Evolutionary conservation across 1,140 invertebrate genomes (phyloP).

Genomic region (Hyphantria cunea): DNA sequence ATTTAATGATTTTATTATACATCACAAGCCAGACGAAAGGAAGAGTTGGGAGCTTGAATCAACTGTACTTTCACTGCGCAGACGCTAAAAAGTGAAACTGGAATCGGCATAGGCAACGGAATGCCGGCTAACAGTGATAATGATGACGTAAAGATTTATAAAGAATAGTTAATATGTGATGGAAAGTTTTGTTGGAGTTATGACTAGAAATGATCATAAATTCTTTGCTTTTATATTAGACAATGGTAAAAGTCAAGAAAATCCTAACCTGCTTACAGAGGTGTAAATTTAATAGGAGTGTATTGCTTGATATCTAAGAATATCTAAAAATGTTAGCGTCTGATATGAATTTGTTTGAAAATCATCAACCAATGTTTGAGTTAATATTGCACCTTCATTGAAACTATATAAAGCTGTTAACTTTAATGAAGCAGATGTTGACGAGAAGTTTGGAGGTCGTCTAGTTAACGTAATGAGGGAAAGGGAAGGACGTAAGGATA

Average conservation of each 20-base stretch:
- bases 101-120: constrained; percentile 44
- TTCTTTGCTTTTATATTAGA: not conserved
- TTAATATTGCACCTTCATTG: too few relatives aligned
- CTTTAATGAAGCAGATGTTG: constrained; percentile 26
- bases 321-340: too few relatives aligned
- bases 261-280: not conserved
- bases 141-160: constrained; percentile 29
- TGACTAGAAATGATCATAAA: not conserved
- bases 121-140: constrained; percentile 43
- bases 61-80: constrained; percentile 64
- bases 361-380: too few relatives aligned
- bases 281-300: too few relatives aligned
- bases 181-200: constrained; percentile 17
- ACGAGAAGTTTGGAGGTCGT: constrained; percentile 36
- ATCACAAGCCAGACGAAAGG: constrained; percentile 50
- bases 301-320: too few relatives aligned
- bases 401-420: not conserved
- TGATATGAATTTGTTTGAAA: too few relatives aligned
- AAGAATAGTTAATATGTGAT: constrained; percentile 23
- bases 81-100: constrained; percentile 78
- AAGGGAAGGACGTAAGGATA: constrained; percentile 39
- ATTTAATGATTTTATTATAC: too few relatives aligned
- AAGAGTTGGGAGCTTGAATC: constrained; percentile 63
- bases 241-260: not conserved
- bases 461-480: constrained; percentile 37